Conservation (phyloP, 2,797 vertebrate species). For the Enteromius argenteus region DNA sequence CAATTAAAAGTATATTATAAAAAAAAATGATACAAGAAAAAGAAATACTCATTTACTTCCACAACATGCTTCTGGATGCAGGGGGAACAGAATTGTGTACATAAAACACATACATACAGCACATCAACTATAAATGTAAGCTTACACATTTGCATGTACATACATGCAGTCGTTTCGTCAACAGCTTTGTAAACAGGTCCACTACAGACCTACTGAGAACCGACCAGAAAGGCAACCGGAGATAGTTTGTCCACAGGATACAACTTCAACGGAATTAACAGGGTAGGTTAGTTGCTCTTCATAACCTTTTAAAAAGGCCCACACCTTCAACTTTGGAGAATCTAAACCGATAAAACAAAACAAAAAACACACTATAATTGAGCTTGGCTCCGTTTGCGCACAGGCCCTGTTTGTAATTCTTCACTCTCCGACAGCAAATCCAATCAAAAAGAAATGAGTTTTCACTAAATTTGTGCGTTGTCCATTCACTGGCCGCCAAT, state of each 20-base stretch:
- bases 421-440: not conserved
- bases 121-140: constrained; percentile 79
- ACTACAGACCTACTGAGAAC: constrained; percentile 68
- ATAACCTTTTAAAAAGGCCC: constrained; percentile 7
- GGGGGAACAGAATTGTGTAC: constrained; percentile 74
- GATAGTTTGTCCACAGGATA: constrained; percentile 65
- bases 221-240: constrained; percentile 71
- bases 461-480: not conserved
- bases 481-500: not conserved
- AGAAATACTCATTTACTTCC: constrained; percentile 60
- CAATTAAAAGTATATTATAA: constrained; percentile 57
- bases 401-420: constrained; percentile 8
- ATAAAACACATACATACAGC: constrained; percentile 80
- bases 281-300: constrained; percentile 18
- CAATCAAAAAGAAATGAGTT: not conserved
- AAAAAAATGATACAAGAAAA: constrained; percentile 46
- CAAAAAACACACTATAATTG: not conserved
- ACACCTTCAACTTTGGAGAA: constrained; percentile 17
- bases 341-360: constrained; percentile 9
- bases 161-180: constrained; percentile 66
- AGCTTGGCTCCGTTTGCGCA: constrained; percentile 23
- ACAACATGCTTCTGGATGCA: constrained; percentile 75
- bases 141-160: constrained; percentile 75
- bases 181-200: constrained; percentile 68
- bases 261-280: constrained; percentile 57